These are phyloP conservation scores for Rhyacichthys aspro DNA, from an alignment of 2,797 vertebrate genomes.

Conservation along the genomic window DNA sequence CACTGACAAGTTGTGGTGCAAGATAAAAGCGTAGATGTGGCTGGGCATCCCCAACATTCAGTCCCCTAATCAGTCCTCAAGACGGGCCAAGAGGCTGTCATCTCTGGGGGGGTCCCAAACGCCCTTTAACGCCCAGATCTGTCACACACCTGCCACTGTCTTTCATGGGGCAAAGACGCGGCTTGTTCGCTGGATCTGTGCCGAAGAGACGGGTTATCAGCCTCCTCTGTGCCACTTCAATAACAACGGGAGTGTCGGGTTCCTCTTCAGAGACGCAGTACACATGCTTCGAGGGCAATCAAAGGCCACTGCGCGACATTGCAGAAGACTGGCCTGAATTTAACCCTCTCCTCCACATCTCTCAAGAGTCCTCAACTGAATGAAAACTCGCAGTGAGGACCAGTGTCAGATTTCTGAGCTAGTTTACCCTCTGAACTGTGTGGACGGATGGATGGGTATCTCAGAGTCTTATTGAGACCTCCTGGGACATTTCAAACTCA, in stretches of 20 bases:
- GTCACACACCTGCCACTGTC: conserved; percentile 81
- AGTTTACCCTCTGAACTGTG: conserved; percentile 72
- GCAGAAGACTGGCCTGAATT: conserved; percentile 60
- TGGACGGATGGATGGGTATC: conserved; percentile 65
- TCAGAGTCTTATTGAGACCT: conserved; percentile 60
- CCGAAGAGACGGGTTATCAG: conserved; percentile 74
- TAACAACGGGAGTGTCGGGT: conserved; percentile 77
- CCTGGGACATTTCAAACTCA: conserved; percentile 51
- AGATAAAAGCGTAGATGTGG: conserved; percentile 20
- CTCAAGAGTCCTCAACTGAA: conserved; percentile 51
- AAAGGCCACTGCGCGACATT: conserved; percentile 68
- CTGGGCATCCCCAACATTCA: conserved; percentile 33
- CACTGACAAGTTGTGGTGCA: conserved; percentile 28
- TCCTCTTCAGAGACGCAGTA: conserved; percentile 57
- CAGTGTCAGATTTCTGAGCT: conserved; percentile 73
- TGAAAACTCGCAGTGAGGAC: conserved; percentile 46
- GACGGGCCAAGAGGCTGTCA: conserved; percentile 73
- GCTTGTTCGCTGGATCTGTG: conserved; percentile 59
- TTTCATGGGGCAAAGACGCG: conserved; percentile 62
- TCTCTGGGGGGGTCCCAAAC: conserved; percentile 70
- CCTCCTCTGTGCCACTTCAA: conserved; percentile 65
- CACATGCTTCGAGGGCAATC: conserved; percentile 66
- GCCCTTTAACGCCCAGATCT: conserved; percentile 67
- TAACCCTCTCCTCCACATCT: conserved; percentile 62
- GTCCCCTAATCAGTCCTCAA: conserved; percentile 62